A percentile compares a stretch with the other conserved stretches of the same genome.
Conservation (phyloP, 1,140 invertebrate species). For the Drosophila parvula region DNA sequence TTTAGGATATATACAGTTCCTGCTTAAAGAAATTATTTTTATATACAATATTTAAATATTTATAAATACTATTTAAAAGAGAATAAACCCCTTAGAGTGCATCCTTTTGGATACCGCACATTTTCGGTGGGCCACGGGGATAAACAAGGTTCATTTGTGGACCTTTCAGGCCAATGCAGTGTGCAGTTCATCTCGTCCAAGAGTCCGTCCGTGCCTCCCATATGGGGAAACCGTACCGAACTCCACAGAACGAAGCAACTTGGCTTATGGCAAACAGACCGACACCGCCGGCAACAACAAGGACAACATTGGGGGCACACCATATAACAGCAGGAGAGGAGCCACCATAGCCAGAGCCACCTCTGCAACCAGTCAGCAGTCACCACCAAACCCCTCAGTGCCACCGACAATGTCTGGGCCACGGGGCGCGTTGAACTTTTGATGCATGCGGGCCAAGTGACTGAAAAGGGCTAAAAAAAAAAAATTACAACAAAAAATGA, state of each 20-base stretch:
- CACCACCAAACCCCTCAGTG: neutral
- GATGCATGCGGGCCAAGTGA: slow-evolving; percentile 70
- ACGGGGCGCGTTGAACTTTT: slow-evolving; percentile 73
- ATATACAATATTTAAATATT: neutral
- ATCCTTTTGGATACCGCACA: neutral
- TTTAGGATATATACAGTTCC: neutral
- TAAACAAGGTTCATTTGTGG: slow-evolving; percentile 27
- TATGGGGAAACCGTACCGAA: slow-evolving; percentile 15
- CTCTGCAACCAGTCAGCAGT: slow-evolving; percentile 1
- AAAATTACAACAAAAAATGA: neutral
- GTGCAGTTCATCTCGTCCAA: slow-evolving; percentile 30
- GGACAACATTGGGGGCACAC: neutral
- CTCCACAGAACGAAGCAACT: slow-evolving; percentile 4
- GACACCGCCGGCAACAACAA: slow-evolving; percentile 18
- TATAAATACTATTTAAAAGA: neutral
- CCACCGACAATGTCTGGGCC: slow-evolving; percentile 59
- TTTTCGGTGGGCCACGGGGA: neutral
- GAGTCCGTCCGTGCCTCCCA: slow-evolving; percentile 10
- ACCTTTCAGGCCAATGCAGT: slow-evolving; percentile 2
- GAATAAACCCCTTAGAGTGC: neutral
- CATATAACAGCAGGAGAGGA: slow-evolving; percentile 15
- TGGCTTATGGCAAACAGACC: slow-evolving; percentile 59
- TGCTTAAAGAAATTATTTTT: neutral
- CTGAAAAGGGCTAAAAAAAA: slow-evolving; percentile 54
- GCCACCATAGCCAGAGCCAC: slow-evolving; percentile 9